phyloP scores from a whole-genome alignment of 2,888 invertebrate species.

The Pristionchus japonicus region DNA sequence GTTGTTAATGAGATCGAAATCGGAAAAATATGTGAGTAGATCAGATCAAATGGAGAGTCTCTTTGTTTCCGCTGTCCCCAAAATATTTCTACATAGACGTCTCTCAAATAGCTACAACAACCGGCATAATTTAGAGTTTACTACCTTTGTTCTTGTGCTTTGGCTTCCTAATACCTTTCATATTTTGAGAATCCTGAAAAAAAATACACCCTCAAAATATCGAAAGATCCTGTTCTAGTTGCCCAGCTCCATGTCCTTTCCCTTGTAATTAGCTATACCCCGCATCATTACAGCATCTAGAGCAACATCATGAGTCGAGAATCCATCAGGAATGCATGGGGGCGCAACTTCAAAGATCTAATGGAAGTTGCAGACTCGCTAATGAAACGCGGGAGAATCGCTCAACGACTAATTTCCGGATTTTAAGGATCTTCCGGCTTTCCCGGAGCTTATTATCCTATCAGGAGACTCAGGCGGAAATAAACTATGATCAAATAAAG shows the following conservation, averaged over 20 bases:
- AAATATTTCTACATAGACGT: too few species aligned
- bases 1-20: too few species aligned
- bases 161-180: too few species aligned
- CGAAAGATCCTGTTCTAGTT: not conserved
- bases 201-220: too few species aligned
- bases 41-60: too few species aligned
- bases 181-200: too few species aligned
- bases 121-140: too few species aligned
- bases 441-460: not conserved
- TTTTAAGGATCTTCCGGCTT: not conserved
- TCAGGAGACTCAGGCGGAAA: not conserved
- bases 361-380: not conserved
- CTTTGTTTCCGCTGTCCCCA: too few species aligned
- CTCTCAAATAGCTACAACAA: too few species aligned
- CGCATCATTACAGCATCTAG: not conserved
- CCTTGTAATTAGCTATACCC: not conserved
- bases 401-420: not conserved
- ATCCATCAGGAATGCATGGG: not conserved
- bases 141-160: too few species aligned
- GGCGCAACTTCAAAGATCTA: not conserved
- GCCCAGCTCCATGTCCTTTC: not conserved
- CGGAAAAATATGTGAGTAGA: too few species aligned
- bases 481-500: not conserved
- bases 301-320: not conserved
- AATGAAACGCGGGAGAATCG: not conserved